These are phyloP conservation scores for Camponotus fellah DNA, from an alignment of 2,888 invertebrate genomes.

Conservation along the genomic window DNA sequence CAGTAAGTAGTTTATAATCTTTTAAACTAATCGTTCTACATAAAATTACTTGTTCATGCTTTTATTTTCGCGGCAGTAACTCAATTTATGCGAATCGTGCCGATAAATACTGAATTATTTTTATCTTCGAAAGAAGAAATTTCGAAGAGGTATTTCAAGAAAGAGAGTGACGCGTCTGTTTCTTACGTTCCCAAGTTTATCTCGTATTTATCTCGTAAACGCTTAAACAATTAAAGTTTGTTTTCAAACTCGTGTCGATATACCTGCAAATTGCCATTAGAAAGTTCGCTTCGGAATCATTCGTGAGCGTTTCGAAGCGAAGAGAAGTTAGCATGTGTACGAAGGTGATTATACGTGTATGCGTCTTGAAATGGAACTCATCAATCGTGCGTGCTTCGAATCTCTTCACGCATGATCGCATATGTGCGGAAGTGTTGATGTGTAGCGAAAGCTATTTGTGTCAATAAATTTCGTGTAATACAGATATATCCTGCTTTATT, in stretches of 20 bases:
- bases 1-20: no score
- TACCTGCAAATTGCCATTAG: not conserved
- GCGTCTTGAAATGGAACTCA: not conserved
- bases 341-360: not conserved
- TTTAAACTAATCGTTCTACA: no score
- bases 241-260: not conserved
- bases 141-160: not conserved
- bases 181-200: not conserved
- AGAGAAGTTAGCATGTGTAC: not conserved
- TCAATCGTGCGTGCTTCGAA: slow-evolving; percentile 28
- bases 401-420: not conserved
- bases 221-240: slow-evolving; percentile 20
- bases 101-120: not conserved
- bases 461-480: not conserved
- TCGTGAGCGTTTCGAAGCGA: not conserved
- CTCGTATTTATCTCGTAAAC: not conserved
- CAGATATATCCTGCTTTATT: not conserved
- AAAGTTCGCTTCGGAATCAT: slow-evolving; percentile 4
- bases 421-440: not conserved
- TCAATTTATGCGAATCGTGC: not conserved
- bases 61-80: no score
- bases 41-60: no score
- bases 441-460: not conserved
- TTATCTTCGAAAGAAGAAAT: not conserved
- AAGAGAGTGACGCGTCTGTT: not conserved